Percentiles rank a stretch among this genome's conserved stretches.
Evolutionary conservation across 2,888 invertebrate genomes (phyloP).

Genomic region (Brassicogethes aeneus): DNA sequence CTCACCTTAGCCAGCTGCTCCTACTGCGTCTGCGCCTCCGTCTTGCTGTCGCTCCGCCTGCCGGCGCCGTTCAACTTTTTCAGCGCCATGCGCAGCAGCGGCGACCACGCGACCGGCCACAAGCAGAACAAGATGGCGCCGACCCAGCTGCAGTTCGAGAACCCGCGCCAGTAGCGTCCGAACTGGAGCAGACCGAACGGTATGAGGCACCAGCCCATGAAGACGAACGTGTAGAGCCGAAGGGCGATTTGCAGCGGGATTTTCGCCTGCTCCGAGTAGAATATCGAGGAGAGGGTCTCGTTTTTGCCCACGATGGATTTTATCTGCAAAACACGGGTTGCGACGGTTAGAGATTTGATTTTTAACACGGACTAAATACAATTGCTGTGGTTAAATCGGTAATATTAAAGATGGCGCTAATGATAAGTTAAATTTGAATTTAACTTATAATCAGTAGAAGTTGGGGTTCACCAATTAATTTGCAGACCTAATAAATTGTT

Average conservation of each 20-base stretch:
- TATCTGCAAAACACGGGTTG: slow-evolving; percentile 39
- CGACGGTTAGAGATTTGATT: no score
- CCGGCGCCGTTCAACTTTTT: no score
- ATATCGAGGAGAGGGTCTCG: slow-evolving; percentile 41
- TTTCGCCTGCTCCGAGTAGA: slow-evolving; percentile 38
- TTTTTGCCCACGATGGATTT: slow-evolving; percentile 48
- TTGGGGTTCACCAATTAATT: no score
- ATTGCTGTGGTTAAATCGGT: no score
- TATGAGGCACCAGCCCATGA: slow-evolving; percentile 75
- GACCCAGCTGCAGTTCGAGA: slow-evolving; percentile 55
- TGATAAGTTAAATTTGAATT: no score
- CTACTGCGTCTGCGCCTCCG: background rate
- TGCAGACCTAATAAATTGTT: no score
- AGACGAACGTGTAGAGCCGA: slow-evolving; percentile 66
- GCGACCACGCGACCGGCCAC: slow-evolving; percentile 54
- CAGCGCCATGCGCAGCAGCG: no score
- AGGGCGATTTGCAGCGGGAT: slow-evolving; percentile 49
- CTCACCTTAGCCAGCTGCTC: no score
- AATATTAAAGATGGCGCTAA: no score
- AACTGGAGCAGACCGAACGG: slow-evolving; percentile 67
- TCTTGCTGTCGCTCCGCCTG: slow-evolving; percentile 16
- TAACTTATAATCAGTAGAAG: no score
- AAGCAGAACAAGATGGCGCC: slow-evolving; percentile 59
- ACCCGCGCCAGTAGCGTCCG: slow-evolving; percentile 58
- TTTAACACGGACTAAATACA: no score